phyloP scores from a whole-genome alignment of 2,888 invertebrate species.

The Scaptomyza reducta region DNA sequence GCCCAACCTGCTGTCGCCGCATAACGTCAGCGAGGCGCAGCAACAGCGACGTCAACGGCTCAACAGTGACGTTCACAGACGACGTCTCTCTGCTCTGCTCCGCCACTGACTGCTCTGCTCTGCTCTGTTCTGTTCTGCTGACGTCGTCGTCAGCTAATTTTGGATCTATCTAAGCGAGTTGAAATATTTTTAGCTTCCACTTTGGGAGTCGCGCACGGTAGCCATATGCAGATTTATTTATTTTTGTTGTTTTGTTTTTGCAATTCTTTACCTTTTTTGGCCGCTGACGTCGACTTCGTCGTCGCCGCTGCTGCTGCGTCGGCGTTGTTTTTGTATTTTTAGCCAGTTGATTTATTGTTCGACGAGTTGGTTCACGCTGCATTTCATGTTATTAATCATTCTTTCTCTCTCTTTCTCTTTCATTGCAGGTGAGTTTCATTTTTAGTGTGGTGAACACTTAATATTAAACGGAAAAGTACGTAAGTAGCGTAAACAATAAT shows the following conservation, averaged over 20 bases:
- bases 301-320: neutral
- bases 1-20: slow-evolving; percentile 70
- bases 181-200: slow-evolving; percentile 71
- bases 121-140: slow-evolving; percentile 27
- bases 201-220: slow-evolving; percentile 50
- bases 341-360: slow-evolving; percentile 74
- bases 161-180: slow-evolving; percentile 75
- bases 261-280: slow-evolving; percentile 79
- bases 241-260: slow-evolving; percentile 50
- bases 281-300: slow-evolving; percentile 31
- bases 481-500: slow-evolving; percentile 46
- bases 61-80: slow-evolving; percentile 59
- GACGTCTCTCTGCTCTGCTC: slow-evolving; percentile 10
- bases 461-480: slow-evolving; percentile 32
- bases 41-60: slow-evolving; percentile 39
- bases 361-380: slow-evolving; percentile 63
- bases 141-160: slow-evolving; percentile 67
- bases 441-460: slow-evolving; percentile 17
- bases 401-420: slow-evolving; percentile 27
- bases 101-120: too few species aligned
- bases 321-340: slow-evolving; percentile 63
- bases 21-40: slow-evolving; percentile 16
- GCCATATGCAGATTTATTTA: slow-evolving; percentile 67
- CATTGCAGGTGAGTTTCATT: slow-evolving; percentile 66
- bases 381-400: slow-evolving; percentile 62